Percentiles rank a stretch among this genome's conserved stretches.
phyloP scores from a whole-genome alignment of 2,888 invertebrate genomes.

The Idaea straminata region DNA sequence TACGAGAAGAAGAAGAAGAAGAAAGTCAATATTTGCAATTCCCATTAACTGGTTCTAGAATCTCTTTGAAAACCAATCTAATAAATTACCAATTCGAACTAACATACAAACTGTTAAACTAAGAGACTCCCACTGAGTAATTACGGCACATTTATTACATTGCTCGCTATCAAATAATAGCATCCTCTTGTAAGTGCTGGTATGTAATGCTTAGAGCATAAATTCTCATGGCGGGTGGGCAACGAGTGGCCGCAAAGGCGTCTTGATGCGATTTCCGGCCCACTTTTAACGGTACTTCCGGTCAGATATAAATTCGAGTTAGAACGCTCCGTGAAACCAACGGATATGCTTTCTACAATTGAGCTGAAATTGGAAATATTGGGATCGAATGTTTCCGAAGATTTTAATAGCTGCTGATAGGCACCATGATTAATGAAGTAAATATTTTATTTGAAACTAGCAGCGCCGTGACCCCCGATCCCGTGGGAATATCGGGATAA shows the following conservation, averaged over 20 bases:
- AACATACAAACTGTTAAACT: neutral
- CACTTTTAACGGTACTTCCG: slow-evolving; percentile 65
- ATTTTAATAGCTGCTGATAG: neutral
- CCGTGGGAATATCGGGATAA: too few species aligned
- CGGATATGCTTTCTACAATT: slow-evolving; percentile 35
- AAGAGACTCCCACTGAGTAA: neutral
- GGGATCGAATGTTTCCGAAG: slow-evolving; percentile 29
- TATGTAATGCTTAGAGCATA: slow-evolving; percentile 28
- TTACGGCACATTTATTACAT: slow-evolving; percentile 1
- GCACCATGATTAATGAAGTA: neutral
- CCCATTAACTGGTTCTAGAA: neutral
- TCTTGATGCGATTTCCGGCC: slow-evolving; percentile 71
- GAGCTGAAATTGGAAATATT: slow-evolving; percentile 5
- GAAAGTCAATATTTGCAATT: neutral
- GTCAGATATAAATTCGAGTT: slow-evolving; percentile 67
- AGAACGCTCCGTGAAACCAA: slow-evolving; percentile 44
- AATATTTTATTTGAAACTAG: slow-evolving; percentile 18
- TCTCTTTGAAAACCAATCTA: neutral
- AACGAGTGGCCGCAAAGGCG: slow-evolving; percentile 57
- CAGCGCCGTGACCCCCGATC: too few species aligned
- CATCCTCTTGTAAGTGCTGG: slow-evolving; percentile 10
- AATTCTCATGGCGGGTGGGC: slow-evolving; percentile 50
- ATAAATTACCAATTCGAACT: neutral
- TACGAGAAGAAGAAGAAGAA: too few species aligned
- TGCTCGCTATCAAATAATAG: slow-evolving; percentile 4